Base-by-base conservation (phyloP, 1,140 invertebrate species). In the Melanaphis sacchari region DNA sequence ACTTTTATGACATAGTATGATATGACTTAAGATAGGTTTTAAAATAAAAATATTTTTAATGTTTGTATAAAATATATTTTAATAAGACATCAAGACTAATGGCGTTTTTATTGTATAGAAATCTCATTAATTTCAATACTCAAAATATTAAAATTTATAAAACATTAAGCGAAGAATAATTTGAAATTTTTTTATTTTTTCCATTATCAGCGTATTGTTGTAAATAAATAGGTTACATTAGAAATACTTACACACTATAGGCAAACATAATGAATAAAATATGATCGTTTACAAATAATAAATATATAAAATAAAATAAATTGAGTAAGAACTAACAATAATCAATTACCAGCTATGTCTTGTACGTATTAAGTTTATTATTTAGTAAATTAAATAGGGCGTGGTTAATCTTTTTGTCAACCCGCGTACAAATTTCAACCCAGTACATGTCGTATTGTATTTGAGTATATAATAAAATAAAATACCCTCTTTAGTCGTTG, bases 341-440 rank as follows among this genome's bases (percentile, higher is more conserved):
- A 82, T 82, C 36, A 38, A 36, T 82, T 82, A 24, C 36, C 22
- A 38, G 22, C 18, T 24, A 40, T 82, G 2, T 24, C 38, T 38
- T 82, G 38, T n/a, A n/a, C 2, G 9, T 46, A 87, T 24, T 82
- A 43, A 15, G 82, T 84, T 15, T 84, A 84, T 24, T 84, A 40
- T 84, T 84, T 40, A 84, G 82, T 41, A 38, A 40, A 84, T 84
- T 84, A 40, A 24, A 40, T 84, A 40, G 82, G 82, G 82, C 40
- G 82, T 84, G 82, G 82, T 84, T 84, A 84, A 26, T 40, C 8
- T 84, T 84, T 84, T 84, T 84, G 26, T 38, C 36, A 84, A 84
- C 38, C 40, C 82, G 81, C 81, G 81, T 82, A 22, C 36, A 82
- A 38, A 26, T 40, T 38, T 38, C 24, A 38, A 38, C 81, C 81